These are phyloP conservation scores for Petrocephalus zakoni DNA, from an alignment of 2,113 vertebrate species.

Conservation along the genomic window DNA sequence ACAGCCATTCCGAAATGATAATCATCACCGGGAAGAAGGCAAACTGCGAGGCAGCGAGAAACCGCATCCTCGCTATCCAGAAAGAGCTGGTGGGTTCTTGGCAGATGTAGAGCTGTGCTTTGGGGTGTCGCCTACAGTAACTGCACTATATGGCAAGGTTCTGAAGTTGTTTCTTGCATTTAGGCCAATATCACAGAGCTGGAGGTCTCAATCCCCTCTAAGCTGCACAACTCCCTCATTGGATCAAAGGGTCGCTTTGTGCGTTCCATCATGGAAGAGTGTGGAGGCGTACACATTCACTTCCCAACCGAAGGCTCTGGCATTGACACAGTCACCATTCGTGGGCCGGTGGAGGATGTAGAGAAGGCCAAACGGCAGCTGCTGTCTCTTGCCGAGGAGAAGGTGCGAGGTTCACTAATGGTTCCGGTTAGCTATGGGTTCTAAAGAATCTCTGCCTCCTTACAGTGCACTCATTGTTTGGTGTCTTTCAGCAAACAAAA, in stretches of 20 bases:
- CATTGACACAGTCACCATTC: slow-evolving; percentile 89
- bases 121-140: background rate
- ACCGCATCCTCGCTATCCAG: slow-evolving; percentile 88
- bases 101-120: background rate
- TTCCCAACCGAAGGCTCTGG: slow-evolving; percentile 95
- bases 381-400: slow-evolving; percentile 93
- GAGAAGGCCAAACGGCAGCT: slow-evolving; percentile 93
- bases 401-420: slow-evolving; percentile 61
- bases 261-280: slow-evolving; percentile 98
- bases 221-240: slow-evolving; percentile 93
- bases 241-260: slow-evolving; percentile 95
- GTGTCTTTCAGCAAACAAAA: slow-evolving; percentile 82
- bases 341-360: slow-evolving; percentile 88
- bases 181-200: slow-evolving; percentile 93
- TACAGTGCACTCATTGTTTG: background rate
- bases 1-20: slow-evolving; percentile 98
- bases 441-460: background rate
- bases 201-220: slow-evolving; percentile 92
- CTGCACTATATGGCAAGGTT: background rate
- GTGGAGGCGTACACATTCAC: slow-evolving; percentile 95
- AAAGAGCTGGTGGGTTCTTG: slow-evolving; percentile 79
- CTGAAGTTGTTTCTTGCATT: background rate
- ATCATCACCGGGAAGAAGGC: slow-evolving; percentile 92
- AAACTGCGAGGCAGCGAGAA: slow-evolving; percentile 89
- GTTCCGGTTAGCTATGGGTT: background rate